A percentile compares a stretch with the other conserved stretches of the same genome.
Conservation (phyloP, 2,113 vertebrate genomes). For the Nannospalax galili region DNA sequence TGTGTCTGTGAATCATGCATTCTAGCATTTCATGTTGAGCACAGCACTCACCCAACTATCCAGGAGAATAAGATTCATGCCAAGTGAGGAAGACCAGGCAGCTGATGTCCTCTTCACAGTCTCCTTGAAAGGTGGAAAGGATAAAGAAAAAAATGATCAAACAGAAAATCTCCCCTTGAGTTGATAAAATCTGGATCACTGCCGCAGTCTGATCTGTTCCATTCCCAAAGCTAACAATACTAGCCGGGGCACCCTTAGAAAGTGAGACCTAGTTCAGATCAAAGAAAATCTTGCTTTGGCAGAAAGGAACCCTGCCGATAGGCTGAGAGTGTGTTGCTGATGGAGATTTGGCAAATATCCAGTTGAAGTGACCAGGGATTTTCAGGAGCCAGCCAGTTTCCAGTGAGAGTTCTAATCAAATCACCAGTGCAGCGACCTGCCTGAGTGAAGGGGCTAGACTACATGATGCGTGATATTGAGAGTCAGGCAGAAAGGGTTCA, state of each 20-base stretch:
- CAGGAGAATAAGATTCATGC: neutral
- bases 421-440: neutral
- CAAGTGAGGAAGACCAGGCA: neutral
- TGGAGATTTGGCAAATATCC: neutral
- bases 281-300: neutral
- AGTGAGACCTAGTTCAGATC: neutral
- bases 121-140: neutral
- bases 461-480: neutral
- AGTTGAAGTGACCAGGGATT: neutral
- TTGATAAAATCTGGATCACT: neutral
- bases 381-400: neutral
- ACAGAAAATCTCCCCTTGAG: neutral
- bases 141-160: neutral
- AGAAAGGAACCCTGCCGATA: neutral
- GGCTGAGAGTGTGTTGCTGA: neutral
- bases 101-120: neutral
- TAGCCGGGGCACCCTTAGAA: neutral
- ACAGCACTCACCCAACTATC: neutral
- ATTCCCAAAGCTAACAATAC: neutral
- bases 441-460: neutral
- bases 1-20: neutral
- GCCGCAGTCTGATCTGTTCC: neutral
- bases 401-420: neutral
- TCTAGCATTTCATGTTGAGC: neutral
- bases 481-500: neutral